These are phyloP conservation scores for Bergia puertoricense DNA, from an alignment of 92 coral and sea anemone species.

Conservation along the genomic window DNA sequence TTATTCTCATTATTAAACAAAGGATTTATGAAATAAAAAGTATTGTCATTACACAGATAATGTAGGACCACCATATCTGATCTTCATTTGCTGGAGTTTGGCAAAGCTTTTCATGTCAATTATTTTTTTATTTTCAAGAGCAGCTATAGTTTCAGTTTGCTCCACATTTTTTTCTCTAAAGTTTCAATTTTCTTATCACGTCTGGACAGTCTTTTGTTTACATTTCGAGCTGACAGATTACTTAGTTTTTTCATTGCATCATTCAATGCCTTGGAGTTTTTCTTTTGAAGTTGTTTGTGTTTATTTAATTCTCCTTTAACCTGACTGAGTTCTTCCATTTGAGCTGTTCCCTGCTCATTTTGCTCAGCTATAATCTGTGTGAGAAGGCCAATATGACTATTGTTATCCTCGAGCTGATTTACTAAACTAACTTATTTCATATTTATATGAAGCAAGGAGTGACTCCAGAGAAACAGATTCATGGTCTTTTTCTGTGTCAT, in stretches of 20 bases:
- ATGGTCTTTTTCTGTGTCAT: not conserved
- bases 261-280: not conserved
- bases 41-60: slow-evolving; percentile 27
- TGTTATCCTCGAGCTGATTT: slow-evolving; percentile 21
- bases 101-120: not conserved
- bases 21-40: no score
- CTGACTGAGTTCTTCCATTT: slow-evolving; percentile 9
- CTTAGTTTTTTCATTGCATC: slow-evolving; percentile 27
- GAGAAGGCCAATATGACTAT: slow-evolving; percentile 28
- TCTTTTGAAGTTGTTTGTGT: slow-evolving; percentile 2
- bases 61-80: no score
- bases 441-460: slow-evolving; percentile 4
- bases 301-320: slow-evolving; percentile 15
- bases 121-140: slow-evolving; percentile 6
- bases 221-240: slow-evolving; percentile 11
- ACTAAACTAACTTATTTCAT: slow-evolving; percentile 1
- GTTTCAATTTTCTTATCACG: slow-evolving; percentile 2
- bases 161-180: not conserved
- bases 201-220: slow-evolving; percentile 18
- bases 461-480: slow-evolving; percentile 24
- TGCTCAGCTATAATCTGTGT: slow-evolving; percentile 22
- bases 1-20: no score
- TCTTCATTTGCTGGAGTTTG: not conserved
- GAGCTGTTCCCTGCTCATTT: not conserved
- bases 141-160: slow-evolving; percentile 21